phyloP scores from a whole-genome alignment of 2,797 vertebrate species.

The Ataeniobius toweri region DNA sequence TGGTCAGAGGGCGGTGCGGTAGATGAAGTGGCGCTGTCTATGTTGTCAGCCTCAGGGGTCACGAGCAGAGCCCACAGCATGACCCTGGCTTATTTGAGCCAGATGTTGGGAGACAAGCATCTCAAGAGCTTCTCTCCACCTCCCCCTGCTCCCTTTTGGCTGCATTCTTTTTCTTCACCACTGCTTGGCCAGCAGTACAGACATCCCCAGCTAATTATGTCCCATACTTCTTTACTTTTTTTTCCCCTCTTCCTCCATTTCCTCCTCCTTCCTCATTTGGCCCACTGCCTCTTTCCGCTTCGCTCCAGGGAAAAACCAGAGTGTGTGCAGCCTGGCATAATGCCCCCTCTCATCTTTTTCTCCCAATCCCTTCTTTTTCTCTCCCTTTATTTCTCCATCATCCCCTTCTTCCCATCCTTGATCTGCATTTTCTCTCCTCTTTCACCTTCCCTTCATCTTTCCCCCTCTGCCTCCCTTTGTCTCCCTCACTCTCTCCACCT shows the following conservation, averaged over 20 bases:
- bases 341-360: slow-evolving; percentile 49
- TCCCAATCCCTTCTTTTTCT: slow-evolving; percentile 15
- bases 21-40: slow-evolving; percentile 81
- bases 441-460: slow-evolving; percentile 35
- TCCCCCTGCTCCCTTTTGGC: not conserved
- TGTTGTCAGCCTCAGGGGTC: slow-evolving; percentile 82
- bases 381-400: slow-evolving; percentile 3
- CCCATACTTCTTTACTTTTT: slow-evolving; percentile 24
- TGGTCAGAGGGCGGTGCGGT: slow-evolving; percentile 67
- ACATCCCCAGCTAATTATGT: slow-evolving; percentile 27
- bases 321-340: slow-evolving; percentile 63
- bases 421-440: slow-evolving; percentile 17
- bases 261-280: slow-evolving; percentile 59
- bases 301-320: slow-evolving; percentile 56
- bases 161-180: slow-evolving; percentile 36
- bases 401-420: slow-evolving; percentile 14
- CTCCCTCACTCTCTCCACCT: slow-evolving; percentile 63
- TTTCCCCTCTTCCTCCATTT: slow-evolving; percentile 22
- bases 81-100: slow-evolving; percentile 85
- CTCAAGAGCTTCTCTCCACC: slow-evolving; percentile 9
- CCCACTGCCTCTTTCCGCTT: slow-evolving; percentile 66
- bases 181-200: slow-evolving; percentile 28
- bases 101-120: slow-evolving; percentile 87
- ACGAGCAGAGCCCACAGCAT: slow-evolving; percentile 75
- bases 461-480: slow-evolving; percentile 54